Conservation (phyloP, 2,797 vertebrate genomes). For the Calcarius lapponicus region DNA sequence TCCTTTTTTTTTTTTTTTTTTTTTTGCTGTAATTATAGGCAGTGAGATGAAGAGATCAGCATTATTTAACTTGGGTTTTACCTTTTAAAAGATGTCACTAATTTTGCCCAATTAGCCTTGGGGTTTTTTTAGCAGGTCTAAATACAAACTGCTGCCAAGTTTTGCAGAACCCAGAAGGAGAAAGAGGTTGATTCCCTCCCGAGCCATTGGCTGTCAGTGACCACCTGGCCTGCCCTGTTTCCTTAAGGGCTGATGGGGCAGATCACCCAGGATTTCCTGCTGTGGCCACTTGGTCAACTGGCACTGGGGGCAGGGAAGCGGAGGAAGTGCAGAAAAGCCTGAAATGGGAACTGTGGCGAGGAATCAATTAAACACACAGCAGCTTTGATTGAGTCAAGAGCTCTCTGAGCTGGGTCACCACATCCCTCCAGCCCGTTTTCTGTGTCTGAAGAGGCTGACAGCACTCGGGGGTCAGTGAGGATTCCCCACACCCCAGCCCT, state of each 20-base stretch:
- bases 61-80: neutral
- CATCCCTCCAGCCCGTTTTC: neutral
- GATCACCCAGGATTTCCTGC: neutral
- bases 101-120: neutral
- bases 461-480: fast-evolving
- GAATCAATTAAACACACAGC: neutral
- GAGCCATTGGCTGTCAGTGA: neutral
- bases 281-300: neutral
- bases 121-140: neutral
- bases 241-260: neutral
- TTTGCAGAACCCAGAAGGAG: neutral
- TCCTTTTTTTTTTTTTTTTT: neutral
- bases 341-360: neutral
- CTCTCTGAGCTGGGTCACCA: fast-evolving
- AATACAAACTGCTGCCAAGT: neutral
- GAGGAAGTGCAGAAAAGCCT: neutral
- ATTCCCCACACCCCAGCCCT: neutral
- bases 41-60: neutral
- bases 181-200: neutral
- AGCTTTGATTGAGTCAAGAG: neutral
- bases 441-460: fast-evolving
- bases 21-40: neutral
- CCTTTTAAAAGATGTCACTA: neutral
- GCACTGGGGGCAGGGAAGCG: neutral
- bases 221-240: fast-evolving